These are phyloP conservation scores for Crenuchus spilurus DNA, from an alignment of 2,797 vertebrate genomes.

Conservation along the genomic window DNA sequence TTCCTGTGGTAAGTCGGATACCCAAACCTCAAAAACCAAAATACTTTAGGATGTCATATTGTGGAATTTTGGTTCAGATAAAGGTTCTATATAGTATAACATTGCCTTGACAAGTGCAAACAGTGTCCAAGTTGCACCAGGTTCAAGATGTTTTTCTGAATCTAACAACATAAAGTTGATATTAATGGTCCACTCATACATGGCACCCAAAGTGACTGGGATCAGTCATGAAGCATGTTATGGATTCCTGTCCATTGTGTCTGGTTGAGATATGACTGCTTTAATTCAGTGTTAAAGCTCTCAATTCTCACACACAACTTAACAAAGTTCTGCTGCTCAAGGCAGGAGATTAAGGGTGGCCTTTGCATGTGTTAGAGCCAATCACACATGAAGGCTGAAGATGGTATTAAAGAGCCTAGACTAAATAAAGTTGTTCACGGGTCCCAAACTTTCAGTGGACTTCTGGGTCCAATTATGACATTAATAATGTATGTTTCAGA, in stretches of 20 bases:
- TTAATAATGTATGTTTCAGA: constrained; percentile 82
- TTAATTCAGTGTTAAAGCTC: constrained; percentile 25
- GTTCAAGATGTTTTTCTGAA: neutral
- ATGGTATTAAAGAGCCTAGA: constrained; percentile 49
- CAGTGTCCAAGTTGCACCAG: neutral
- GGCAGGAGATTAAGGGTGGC: constrained; percentile 35
- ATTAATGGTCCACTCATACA: neutral
- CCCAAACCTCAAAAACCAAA: constrained; percentile 63
- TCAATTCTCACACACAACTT: constrained; percentile 29
- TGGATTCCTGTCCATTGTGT: neutral
- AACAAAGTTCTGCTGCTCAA: neutral
- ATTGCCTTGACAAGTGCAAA: constrained; percentile 2
- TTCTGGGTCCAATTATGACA: constrained; percentile 76
- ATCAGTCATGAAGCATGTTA: constrained; percentile 9
- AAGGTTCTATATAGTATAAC: constrained; percentile 6
- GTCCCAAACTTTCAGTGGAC: constrained; percentile 79
- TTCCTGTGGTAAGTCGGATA: constrained; percentile 44
- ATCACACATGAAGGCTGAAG: constrained; percentile 43
- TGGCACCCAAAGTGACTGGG: neutral
- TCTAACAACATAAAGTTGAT: neutral
- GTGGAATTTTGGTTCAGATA: constrained; percentile 30
- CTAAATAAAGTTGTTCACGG: constrained; percentile 72
- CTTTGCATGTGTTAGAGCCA: constrained; percentile 36
- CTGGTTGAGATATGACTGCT: neutral
- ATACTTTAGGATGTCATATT: constrained; percentile 42